Evolutionary conservation across 64 coral and sea anemone species (phyloP), one percentile per base, ranked within the genome.

Genomic region (Pachyseris speciosa): DNA sequence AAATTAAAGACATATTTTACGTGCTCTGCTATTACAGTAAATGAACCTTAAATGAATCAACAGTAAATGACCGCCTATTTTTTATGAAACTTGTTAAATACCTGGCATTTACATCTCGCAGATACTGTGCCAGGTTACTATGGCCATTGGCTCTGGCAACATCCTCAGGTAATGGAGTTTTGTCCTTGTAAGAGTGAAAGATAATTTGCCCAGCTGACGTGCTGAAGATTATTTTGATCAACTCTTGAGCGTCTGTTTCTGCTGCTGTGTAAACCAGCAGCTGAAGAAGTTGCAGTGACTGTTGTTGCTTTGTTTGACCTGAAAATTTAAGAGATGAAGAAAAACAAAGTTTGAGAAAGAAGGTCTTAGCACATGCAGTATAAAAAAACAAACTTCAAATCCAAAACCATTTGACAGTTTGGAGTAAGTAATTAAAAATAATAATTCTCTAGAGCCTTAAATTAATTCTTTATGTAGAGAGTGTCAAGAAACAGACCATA

Each of bases 161-260:
- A 28, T 27, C 71, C 1, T 74, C 71, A 12, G 71, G 71, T 19
- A 74, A 29, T 0, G 2, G 0, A 8, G 39, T 6, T 20, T 11
- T 2, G 40, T 47, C 24, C 4, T 47, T 74, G 71, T 74, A 74
- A 10, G 20, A 7, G 12, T 74, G 5, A 40, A 48, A 74, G 24
- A 74, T 41, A 27, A 48, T 42, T 48, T 38, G 41, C 28, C 71
- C 71, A 28, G 71, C 71, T 1, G 71, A 48, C 9, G 71, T 45
- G 20, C 22, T 47, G 71, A 47, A 74, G 41, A 74, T 74, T 22
- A 74, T 74, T 48, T 48, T 22, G 27, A 74, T 74, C 9, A 74
- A 74, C 26, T 47, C 0, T 27, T 74, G 20, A 30, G 9, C 40
- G 12, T 24, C 40, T 9, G 20, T 48, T 50, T 48, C 6, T 28